Evolutionary conservation across 2,113 vertebrate species (phyloP), one percentile per base, ranked within the genome.

Genomic region (Nestor notabilis): DNA sequence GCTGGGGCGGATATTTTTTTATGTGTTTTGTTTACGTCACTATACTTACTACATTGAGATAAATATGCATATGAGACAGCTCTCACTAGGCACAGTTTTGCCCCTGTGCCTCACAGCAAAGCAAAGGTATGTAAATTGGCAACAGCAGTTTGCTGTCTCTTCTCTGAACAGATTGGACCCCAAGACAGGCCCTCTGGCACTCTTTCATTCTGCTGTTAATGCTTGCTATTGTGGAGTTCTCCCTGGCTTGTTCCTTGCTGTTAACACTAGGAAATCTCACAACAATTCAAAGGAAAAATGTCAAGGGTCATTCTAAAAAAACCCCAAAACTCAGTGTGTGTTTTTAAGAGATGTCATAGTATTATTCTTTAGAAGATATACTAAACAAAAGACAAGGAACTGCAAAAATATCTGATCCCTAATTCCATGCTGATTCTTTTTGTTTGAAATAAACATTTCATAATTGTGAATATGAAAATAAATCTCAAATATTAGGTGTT

Each of bases 101-200:
- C 1, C 47, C 56, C 89, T 28, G n/a, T 19, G 55, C 37, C 64
- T 72, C 90, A 43, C 37, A 55, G 56, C 52, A 58, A 87, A 81
- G 70, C 35, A 75, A 91, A 95, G 68, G 86, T 81, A 83, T 89
- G 79, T 64, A 93, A 66, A 93, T 92, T 82, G 64, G 56, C 29
- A 77, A 72, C 52, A 84, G 47, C 41, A 82, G 71, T 66, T 92
- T 49, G 25, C 60, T 86, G 49, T 50, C 61, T 77, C 76, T 81
- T 50, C 74, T 85, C 64, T 85, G 64, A 96, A 84, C 44, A 94
- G 63, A 77, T 37, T 92, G 85, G 29, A 61, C 53, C 37, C 27
- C 20, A 25, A 56, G 68, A 66, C 18, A 50, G 63, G 14, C 76
- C 68, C 89, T 88, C 60, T 52, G 52, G 70, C 77, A 37, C 60